Percentiles rank a stretch among this genome's conserved stretches.
These are phyloP conservation scores for Hylia prasina DNA, from an alignment of 2,113 vertebrate genomes.

Conservation along the genomic window DNA sequence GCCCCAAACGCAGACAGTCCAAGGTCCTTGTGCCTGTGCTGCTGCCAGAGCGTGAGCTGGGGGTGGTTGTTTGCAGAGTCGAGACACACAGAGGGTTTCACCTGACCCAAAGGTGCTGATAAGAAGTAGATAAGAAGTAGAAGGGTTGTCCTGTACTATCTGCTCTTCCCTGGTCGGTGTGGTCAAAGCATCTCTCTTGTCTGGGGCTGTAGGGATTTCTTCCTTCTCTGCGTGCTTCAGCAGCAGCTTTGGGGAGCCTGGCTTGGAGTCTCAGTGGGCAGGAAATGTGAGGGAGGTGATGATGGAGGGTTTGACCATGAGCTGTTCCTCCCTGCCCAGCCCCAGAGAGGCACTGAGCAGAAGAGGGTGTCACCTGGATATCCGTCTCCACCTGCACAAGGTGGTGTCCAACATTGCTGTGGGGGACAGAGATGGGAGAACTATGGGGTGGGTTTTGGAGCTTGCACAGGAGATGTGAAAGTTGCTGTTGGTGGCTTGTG, in stretches of 20 bases:
- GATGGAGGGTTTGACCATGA: not conserved
- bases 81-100: not conserved
- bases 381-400: not conserved
- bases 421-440: not conserved
- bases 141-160: not conserved
- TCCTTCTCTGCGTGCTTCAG: not conserved
- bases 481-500: not conserved
- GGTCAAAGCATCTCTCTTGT: not conserved
- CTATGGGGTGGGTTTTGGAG: not conserved
- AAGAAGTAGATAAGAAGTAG: not conserved
- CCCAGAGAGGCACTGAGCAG: not conserved
- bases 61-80: not conserved
- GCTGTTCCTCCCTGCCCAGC: not conserved
- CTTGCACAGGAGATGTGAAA: no score
- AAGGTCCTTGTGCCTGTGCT: not conserved
- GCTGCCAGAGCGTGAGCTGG: not conserved
- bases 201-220: not conserved
- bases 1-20: accelerated
- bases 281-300: not conserved
- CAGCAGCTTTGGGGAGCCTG: not conserved
- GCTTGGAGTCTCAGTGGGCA: not conserved
- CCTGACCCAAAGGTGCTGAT: not conserved
- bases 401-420: not conserved
- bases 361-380: not conserved
- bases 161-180: not conserved